These are phyloP conservation scores for Pelecanoides urinatrix DNA, from an alignment of 2,113 vertebrate genomes.

Conservation along the genomic window DNA sequence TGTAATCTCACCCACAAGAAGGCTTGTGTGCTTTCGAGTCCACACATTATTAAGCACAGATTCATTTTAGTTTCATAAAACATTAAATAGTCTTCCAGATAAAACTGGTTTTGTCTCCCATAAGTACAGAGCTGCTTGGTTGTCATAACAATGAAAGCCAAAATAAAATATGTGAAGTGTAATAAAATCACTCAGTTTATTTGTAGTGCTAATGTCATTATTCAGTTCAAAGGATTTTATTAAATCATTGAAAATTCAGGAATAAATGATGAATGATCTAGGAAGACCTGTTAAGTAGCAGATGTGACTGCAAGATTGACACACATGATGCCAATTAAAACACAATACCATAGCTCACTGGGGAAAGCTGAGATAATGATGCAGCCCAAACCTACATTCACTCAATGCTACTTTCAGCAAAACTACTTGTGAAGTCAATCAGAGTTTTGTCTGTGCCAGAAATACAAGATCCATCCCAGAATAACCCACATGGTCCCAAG, in stretches of 20 bases:
- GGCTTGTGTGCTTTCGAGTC: not conserved
- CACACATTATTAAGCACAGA: not conserved
- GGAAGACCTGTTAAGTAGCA: not conserved
- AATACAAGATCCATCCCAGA: not conserved
- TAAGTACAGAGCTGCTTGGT: not conserved
- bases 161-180: constrained; percentile 20
- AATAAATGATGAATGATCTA: not conserved
- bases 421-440: not conserved
- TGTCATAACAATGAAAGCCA: constrained; percentile 5
- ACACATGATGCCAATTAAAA: not conserved
- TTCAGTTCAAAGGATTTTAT: not conserved
- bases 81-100: not conserved
- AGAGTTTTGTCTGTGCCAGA: not conserved
- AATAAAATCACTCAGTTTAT: not conserved
- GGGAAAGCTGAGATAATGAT: not conserved
- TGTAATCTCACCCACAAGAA: not conserved
- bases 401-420: not conserved
- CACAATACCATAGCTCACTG: not conserved
- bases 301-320: not conserved
- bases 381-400: not conserved
- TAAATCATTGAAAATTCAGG: not conserved
- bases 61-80: constrained; percentile 41
- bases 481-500: not conserved
- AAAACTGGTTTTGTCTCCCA: constrained; percentile 29
- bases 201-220: not conserved